Evolutionary conservation across 2,113 vertebrate genomes (phyloP), one percentile per base, ranked within the genome.

Genomic region (Phainopepla nitens): DNA sequence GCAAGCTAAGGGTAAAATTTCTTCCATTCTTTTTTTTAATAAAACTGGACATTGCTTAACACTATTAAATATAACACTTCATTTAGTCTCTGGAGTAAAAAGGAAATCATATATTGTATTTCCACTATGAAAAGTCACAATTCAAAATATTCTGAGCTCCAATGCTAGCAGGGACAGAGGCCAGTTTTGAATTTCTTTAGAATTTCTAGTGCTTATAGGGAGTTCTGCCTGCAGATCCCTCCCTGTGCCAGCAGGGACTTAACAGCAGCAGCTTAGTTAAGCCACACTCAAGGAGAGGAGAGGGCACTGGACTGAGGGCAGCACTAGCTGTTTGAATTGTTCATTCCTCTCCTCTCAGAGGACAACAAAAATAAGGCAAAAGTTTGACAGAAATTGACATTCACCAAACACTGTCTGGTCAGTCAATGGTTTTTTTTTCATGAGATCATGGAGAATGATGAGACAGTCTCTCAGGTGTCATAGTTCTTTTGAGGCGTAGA

Each of bases 241-340:
- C 5, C 21, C 6, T 16, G 68, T 82, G 41, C 12, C 28, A 28
- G 35, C n/a, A 45, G 45, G 31, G 11, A n/a, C 0, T 1, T 42
- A 36, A 28, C 4, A 79, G 27, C 33, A 83, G 10, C 20, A 65
- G 18, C 42, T 86, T 65, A 66, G 33, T 24, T 70, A 53, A 89
- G 13, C n/a, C 28, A 15, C 0, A 0, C 11, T 69, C 31, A 72
- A 29, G 28, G 15, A 83, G 41, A 22, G 49, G 13, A 29, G 41
- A 47, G 14, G 18, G 3, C 28, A 27, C n/a, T 69, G 27, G 14
- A 29, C 20, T 47, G 44, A 82, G 15, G 35, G 44, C 29, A 86
- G 21, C 21, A 47, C 19, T 15, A 28, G 10, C 12, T 57, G 11
- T n/a, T 71, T 80, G 29, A 77, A 36, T 41, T n/a, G 19, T 21